A percentile compares a stretch with the other conserved stretches of the same genome.
phyloP scores from a whole-genome alignment of 2,113 vertebrate species.

The Sinocyclocheilus anophthalmus region DNA sequence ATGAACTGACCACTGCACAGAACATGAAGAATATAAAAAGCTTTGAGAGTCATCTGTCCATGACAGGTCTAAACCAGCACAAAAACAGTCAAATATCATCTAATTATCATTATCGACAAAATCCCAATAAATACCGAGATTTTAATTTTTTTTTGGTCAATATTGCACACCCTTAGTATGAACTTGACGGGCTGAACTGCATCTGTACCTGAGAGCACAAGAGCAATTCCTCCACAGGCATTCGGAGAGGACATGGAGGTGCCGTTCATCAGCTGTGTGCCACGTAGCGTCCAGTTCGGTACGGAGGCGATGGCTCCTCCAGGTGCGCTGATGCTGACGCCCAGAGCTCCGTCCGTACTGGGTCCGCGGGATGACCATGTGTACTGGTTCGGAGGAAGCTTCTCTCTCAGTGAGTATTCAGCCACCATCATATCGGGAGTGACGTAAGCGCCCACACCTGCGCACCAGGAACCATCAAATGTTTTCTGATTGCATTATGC shows the following conservation, averaged over 20 bases:
- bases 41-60: too few species aligned
- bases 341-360: constrained; percentile 92
- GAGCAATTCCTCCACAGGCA: constrained; percentile 93
- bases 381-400: constrained; percentile 97
- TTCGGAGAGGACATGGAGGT: constrained; percentile 99
- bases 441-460: constrained; percentile 96
- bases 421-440: constrained; percentile 99
- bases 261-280: constrained; percentile 98
- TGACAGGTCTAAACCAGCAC: too few species aligned
- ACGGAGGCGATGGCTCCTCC: constrained; percentile 98
- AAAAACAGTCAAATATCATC: too few species aligned
- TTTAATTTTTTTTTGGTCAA: too few species aligned
- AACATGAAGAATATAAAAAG: too few species aligned
- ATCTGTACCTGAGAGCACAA: constrained; percentile 89
- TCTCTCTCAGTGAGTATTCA: constrained; percentile 96
- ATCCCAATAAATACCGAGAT: too few species aligned
- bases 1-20: too few species aligned
- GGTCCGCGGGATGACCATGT: constrained; percentile 98
- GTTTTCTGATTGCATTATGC: not conserved
- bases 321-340: constrained; percentile 95
- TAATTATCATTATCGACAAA: too few species aligned
- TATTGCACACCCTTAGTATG: too few species aligned
- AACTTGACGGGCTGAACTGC: too few species aligned
- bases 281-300: constrained; percentile 96
- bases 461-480: too few species aligned